These are phyloP conservation scores for Poeciliopsis turneri DNA, from an alignment of 2,797 vertebrate species.

Conservation along the genomic window DNA sequence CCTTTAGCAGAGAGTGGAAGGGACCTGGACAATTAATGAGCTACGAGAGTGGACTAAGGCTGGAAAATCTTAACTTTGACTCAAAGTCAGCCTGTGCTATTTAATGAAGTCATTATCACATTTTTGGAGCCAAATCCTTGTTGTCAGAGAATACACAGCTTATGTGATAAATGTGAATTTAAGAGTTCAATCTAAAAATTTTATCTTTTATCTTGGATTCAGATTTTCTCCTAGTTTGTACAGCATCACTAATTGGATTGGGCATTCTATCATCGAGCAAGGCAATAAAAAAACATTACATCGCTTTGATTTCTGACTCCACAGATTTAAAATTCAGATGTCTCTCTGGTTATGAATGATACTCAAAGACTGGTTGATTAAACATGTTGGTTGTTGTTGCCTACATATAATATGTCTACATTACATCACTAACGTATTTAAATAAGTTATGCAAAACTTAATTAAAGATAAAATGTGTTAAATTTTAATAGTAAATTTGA, in stretches of 20 bases:
- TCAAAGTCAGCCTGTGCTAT: constrained; percentile 21
- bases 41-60: constrained; percentile 27
- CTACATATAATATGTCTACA: constrained; percentile 24
- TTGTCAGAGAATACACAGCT: constrained; percentile 28
- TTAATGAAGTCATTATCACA: constrained; percentile 54
- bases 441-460: constrained; percentile 24
- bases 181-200: constrained; percentile 9
- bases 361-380: constrained; percentile 53
- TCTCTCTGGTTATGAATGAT: constrained; percentile 55
- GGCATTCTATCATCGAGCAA: background rate
- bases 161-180: constrained; percentile 13
- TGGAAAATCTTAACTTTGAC: constrained; percentile 30
- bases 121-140: constrained; percentile 31
- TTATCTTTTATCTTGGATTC: constrained; percentile 3
- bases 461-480: background rate
- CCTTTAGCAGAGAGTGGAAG: constrained; percentile 53
- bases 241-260: background rate
- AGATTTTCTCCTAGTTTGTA: constrained; percentile 2
- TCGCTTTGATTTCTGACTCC: constrained; percentile 36
- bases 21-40: constrained; percentile 38
- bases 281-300: constrained; percentile 1
- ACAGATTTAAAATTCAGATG: constrained; percentile 43
- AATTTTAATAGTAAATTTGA: constrained; percentile 11
- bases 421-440: constrained; percentile 55
- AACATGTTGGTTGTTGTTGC: constrained; percentile 37